These are phyloP conservation scores for human (Homo sapiens) DNA, from an alignment of 2,113 vertebrate genomes.

Conservation along the genomic window GRCh38 chr11:96370001-96370500, in stretches of 20 bases:
- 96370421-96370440: neutral
- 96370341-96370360: neutral
- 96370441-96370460: constrained; percentile 18
- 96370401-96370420: neutral
- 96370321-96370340: neutral
- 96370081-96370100: neutral
- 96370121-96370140: constrained; percentile 33
- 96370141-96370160: constrained; percentile 23
- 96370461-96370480: neutral
- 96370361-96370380: constrained; percentile 6
- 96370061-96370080: neutral
- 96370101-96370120: neutral
- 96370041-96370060: constrained; percentile 9
- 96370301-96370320: neutral
- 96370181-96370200: neutral
- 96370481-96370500: neutral
- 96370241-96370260: constrained; percentile 7
- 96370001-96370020: constrained; percentile 30
- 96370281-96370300: neutral
- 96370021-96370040: neutral
- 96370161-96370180: neutral
- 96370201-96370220: constrained; percentile 5
- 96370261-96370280: constrained; percentile 23
- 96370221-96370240: neutral
- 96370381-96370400: neutral